Percentiles rank a stretch among this genome's conserved stretches.
phyloP scores from a whole-genome alignment of 2,888 invertebrate genomes.

The Morpho achilles region DNA sequence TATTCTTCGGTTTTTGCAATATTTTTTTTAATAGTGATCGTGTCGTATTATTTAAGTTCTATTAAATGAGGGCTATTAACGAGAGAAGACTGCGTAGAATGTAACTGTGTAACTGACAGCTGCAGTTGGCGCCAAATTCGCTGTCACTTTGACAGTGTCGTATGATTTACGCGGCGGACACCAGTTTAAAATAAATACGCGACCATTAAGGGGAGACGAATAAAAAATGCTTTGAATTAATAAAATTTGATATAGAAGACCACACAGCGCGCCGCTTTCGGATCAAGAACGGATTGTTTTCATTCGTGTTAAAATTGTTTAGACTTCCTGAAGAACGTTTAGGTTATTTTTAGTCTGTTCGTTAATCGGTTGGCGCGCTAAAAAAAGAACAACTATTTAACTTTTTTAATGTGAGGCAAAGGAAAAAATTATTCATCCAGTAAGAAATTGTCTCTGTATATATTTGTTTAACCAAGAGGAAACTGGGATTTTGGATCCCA shows the following conservation, averaged over 20 bases:
- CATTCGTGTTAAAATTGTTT: conserved; percentile 21
- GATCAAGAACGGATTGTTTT: conserved; percentile 21
- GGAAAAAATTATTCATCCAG: conserved; percentile 31
- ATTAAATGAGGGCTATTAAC: conserved; percentile 32
- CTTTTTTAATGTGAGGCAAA: conserved; percentile 30
- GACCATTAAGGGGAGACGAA: conserved; percentile 38
- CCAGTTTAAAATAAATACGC: conserved; percentile 46
- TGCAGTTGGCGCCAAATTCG: conserved; percentile 59
- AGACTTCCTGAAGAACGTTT: conserved; percentile 25
- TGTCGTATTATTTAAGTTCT: background rate
- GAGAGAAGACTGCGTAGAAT: conserved; percentile 35
- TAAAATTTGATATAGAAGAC: conserved; percentile 38
- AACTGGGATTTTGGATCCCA: too few species aligned
- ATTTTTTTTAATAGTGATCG: background rate
- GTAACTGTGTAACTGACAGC: conserved; percentile 38
- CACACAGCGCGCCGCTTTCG: conserved; percentile 48
- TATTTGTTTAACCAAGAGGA: conserved; percentile 34
- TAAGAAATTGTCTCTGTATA: conserved; percentile 44
- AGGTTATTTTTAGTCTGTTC: conserved; percentile 23
- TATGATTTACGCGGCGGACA: conserved; percentile 53
- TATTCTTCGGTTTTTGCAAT: too few species aligned
- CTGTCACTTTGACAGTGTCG: conserved; percentile 51
- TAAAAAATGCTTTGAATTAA: conserved; percentile 29
- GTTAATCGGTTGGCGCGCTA: conserved; percentile 20
- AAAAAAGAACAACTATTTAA: conserved; percentile 31